A percentile compares a stretch with the other conserved stretches of the same genome.
Conservation (phyloP, 1,140 invertebrate species). For the Carposina sasakii region DNA sequence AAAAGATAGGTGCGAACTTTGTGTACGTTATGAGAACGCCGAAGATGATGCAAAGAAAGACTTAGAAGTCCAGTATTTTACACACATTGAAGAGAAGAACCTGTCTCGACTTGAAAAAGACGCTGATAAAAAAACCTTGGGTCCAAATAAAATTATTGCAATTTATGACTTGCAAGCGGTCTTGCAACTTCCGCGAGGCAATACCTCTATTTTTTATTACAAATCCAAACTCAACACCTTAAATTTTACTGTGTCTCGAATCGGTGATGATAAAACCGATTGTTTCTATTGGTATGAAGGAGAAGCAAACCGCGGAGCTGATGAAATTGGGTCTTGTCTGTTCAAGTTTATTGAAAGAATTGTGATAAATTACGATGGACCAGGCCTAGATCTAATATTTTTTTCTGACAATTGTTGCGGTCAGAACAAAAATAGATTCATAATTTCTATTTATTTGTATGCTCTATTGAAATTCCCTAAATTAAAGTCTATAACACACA, state of each 20-base stretch:
- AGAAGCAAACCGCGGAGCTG: conserved; percentile 16
- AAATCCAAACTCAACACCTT: conserved; percentile 20
- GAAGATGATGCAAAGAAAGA: neutral
- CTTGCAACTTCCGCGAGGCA: conserved; percentile 14
- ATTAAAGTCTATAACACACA: neutral
- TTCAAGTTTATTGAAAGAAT: conserved; percentile 18
- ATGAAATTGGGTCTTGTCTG: conserved; percentile 19
- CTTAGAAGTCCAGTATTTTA: conserved; percentile 12
- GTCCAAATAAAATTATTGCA: conserved; percentile 2
- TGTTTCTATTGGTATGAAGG: conserved; percentile 18
- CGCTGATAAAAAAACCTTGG: conserved; percentile 9
- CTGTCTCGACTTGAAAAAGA: conserved; percentile 17
- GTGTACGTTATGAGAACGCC: conserved; percentile 17
- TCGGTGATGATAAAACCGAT: neutral
- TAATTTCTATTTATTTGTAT: neutral
- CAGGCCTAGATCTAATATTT: conserved; percentile 11
- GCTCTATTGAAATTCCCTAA: neutral
- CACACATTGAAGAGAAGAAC: conserved; percentile 12
- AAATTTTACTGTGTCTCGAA: conserved; percentile 18
- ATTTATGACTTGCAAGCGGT: conserved; percentile 19
- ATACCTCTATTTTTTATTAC: conserved; percentile 21
- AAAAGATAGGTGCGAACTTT: conserved; percentile 1
- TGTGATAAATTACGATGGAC: conserved; percentile 6
- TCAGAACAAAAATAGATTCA: conserved; percentile 11
- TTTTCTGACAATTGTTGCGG: conserved; percentile 16